Percentiles rank a stretch among this genome's conserved stretches.
phyloP scores from a whole-genome alignment of 2,888 invertebrate species.

The Pristionchus fissidentatus region DNA sequence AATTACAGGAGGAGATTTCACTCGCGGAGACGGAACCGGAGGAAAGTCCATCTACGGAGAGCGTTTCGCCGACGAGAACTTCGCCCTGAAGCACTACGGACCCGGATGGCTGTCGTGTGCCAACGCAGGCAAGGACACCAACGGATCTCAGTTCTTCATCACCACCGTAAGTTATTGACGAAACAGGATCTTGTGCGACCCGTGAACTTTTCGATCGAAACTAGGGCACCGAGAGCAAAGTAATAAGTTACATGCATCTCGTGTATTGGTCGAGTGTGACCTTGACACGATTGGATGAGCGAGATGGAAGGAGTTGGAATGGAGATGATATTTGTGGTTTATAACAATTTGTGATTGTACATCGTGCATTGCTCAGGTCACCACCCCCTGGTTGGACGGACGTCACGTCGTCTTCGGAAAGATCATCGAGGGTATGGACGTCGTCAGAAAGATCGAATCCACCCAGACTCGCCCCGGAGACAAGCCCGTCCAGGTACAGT shows the following conservation, averaged over 20 bases:
- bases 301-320: neutral
- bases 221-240: neutral
- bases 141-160: conserved; percentile 93
- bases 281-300: conserved; percentile 15
- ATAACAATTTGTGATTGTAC: neutral
- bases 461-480: conserved; percentile 84
- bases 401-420: conserved; percentile 90
- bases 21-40: conserved; percentile 76
- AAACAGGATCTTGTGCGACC: neutral
- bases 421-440: conserved; percentile 83
- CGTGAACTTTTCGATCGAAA: neutral
- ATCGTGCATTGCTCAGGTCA: conserved; percentile 77
- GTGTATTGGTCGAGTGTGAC: neutral
- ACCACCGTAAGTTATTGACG: conserved; percentile 78
- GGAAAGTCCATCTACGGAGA: conserved; percentile 75
- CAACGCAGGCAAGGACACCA: conserved; percentile 85
- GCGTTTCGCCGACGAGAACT: conserved; percentile 72
- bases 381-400: conserved; percentile 90
- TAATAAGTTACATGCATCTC: neutral
- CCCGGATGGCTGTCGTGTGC: conserved; percentile 91
- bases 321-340: neutral
- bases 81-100: conserved; percentile 73
- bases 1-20: conserved; percentile 75
- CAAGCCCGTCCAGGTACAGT: conserved; percentile 41
- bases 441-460: conserved; percentile 88